These are phyloP conservation scores for Sebastes elongatus DNA, from an alignment of 2,797 vertebrate species.

Conservation along the genomic window DNA sequence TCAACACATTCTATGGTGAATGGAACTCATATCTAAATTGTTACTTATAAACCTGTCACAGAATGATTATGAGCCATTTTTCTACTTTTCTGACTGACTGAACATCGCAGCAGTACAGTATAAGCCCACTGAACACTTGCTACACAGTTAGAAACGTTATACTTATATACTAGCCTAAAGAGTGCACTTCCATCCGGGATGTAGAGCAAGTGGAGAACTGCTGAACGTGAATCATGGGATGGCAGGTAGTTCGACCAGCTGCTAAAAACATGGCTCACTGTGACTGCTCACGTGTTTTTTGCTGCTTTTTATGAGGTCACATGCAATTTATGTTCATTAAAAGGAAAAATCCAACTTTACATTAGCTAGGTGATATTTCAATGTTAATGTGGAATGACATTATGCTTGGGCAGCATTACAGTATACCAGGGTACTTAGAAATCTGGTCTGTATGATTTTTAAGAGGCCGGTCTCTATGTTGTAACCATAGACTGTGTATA, in stretches of 20 bases:
- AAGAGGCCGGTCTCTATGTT: too few species aligned
- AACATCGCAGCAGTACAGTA: conserved; percentile 42
- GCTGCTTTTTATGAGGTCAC: not conserved
- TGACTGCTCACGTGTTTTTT: not conserved
- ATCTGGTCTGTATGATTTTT: too few species aligned
- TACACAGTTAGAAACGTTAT: conserved; percentile 46
- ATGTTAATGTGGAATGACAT: not conserved
- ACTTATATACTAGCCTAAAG: conserved; percentile 37
- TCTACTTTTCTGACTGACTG: conserved; percentile 57
- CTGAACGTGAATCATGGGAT: conserved; percentile 23
- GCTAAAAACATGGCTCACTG: not conserved
- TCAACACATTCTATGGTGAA: conserved; percentile 63
- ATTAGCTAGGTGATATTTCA: not conserved
- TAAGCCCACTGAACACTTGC: conserved; percentile 21
- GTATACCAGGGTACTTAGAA: too few species aligned
- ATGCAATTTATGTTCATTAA: not conserved
- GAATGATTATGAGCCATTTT: conserved; percentile 62
- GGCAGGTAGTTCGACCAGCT: not conserved
- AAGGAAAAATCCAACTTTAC: not conserved
- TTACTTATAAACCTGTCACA: conserved; percentile 66
- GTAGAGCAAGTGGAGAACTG: conserved; percentile 16
- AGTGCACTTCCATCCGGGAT: conserved; percentile 37
- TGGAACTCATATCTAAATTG: conserved; percentile 69
- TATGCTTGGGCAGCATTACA: too few species aligned
- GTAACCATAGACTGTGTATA: too few species aligned